Base-by-base conservation (phyloP, 2,113 vertebrate genomes). In the Tragelaphus scriptus region DNA sequence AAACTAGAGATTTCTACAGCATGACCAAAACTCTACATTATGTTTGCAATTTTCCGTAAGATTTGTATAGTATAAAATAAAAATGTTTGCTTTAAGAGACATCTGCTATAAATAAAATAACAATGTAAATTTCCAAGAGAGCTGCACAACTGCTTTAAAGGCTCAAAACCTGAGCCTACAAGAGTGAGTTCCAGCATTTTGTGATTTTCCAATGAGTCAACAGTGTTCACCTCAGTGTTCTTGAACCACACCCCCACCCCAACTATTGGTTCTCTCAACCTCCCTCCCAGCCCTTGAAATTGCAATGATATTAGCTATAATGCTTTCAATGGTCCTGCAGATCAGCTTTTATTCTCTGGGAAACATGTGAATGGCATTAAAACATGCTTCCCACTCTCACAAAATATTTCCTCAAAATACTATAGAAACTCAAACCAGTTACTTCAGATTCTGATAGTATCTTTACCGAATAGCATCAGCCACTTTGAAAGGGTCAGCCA, bases 101-200 rank as follows among this genome's bases (percentile, higher is more conserved):
- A 98, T 99, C 98, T 99, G 98, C 98, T 98, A 97, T 96, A 99
- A 99, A 98, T 98, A 98, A 99, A 98, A 97, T 59, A 84, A 98
- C 98, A 97, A 96, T 79, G 97, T 98, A 97, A 97, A 98, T 98
- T 98, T 99, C 98, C 92, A 97, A 97, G 98, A 96, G 96, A 98
- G 81, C 71, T 86, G 90, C 75, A 51, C 96, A 84, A 94, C 95
- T 96, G 93, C 96, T 94, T 40, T 36, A 96, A 95, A 98, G 93
- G 44, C 71, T 96, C 63, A 98, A 98, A 95, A 49, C 84, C 95
- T n/a, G 96, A 97, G 86, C 88, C 98, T 98, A 92, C 85, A 86
- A 87, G 91, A 97, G 75, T 84, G 90, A 95, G 98, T 97, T 98
- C 90, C 96, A 97, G 96, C 95, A 92, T 96, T 96, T 80, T 19